Evolutionary conservation across 2,113 vertebrate species (phyloP), one percentile per base, ranked within the genome.

Genomic region (Salvator merianae): DNA sequence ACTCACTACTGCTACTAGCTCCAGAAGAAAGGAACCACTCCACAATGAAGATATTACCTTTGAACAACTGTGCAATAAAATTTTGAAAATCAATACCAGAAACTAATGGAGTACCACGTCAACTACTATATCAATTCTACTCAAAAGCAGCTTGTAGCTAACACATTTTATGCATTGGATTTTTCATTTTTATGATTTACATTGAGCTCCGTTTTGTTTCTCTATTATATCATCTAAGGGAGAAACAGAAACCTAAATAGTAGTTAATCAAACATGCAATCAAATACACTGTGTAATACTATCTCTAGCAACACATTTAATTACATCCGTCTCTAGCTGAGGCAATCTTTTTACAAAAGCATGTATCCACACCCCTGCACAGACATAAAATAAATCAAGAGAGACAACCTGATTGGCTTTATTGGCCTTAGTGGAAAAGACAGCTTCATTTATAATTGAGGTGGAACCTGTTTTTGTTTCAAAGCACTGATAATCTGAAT

Each of bases 231-330:
- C 93, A 95, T 91, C 91, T 95, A 93, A 91, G 91, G 84, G 86
- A 86, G 90, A 95, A 95, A 86, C 88, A 93, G 9, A 94, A 93
- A 95, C 90, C 94, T 94, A 91, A 95, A 93, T 94, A 91, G 90
- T 86, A 91, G 91, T 95, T 91, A 93, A 95, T 95, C 90, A 94
- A 92, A 96, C 95, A 88, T 94, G 91, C 95, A 94, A 94, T 94
- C 93, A 95, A 95, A 94, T 93, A 93, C 92, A 93, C 87, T 92
- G 92, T 84, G 91, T 91, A 94, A 93, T 94, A 91, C 4, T 32
- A 82, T 94, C 91, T 91, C 87, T 88, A 85, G 91, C 94, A 95
- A 94, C 91, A 22, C 70, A 85, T 53, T 85, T 55, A 94, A 95
- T 93, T 88, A 92, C 94, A 91, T 88, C 88, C 90, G 77, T 91